Percentiles rank a stretch among this genome's conserved stretches.
These are phyloP conservation scores for human DNA, from an alignment of 2,113 vertebrate species.

Conservation along the genomic window DNA sequence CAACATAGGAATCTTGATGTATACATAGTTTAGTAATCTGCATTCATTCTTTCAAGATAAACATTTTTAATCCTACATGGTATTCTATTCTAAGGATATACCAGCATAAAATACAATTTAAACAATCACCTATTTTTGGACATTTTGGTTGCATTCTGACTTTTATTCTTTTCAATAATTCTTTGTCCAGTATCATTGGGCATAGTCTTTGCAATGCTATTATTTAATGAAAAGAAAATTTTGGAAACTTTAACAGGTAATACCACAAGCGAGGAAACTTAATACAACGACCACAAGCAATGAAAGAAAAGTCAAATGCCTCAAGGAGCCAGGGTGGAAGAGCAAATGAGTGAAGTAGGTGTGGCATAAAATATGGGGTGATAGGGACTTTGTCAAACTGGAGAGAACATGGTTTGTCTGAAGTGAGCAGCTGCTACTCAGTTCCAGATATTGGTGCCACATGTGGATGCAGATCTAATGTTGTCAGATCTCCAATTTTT, in stretches of 20 bases:
- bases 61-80: slow-evolving; percentile 1
- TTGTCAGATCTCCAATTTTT: slow-evolving; percentile 50
- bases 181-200: background rate
- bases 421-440: slow-evolving; percentile 20
- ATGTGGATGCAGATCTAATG: background rate
- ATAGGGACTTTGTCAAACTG: background rate
- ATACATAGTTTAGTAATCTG: background rate
- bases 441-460: background rate
- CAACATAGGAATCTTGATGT: background rate
- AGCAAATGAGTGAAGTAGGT: background rate
- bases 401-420: slow-evolving; percentile 42
- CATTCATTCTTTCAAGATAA: slow-evolving; percentile 32
- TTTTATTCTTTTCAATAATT: slow-evolving; percentile 36
- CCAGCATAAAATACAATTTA: background rate
- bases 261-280: background rate
- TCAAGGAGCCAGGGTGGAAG: background rate
- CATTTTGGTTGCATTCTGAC: slow-evolving; percentile 11
- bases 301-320: background rate
- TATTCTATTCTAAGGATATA: background rate
- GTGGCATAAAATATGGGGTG: background rate
- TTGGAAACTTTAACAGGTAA: slow-evolving; percentile 23
- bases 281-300: background rate
- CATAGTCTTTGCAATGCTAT: background rate
- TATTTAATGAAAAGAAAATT: slow-evolving; percentile 14
- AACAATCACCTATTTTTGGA: background rate